Evolutionary conservation across 1,140 invertebrate genomes (phyloP).

Genomic region (Oryctes rhinoceros): DNA sequence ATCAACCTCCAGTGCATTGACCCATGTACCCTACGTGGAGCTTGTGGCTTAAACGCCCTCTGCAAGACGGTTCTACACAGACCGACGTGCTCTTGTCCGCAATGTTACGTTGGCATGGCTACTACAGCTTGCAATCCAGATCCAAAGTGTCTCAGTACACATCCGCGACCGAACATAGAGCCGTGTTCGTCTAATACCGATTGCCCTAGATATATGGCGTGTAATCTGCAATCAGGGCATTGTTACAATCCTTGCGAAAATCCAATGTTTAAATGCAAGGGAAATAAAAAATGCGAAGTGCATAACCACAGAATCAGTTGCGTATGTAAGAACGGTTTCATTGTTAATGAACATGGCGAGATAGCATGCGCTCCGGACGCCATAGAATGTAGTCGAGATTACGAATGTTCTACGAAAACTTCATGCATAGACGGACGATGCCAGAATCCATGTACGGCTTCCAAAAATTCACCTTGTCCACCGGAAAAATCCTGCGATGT

Average conservation of each 20-base stretch:
- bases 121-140: conserved; percentile 78
- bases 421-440: conserved; percentile 84
- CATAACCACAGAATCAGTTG: conserved; percentile 84
- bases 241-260: conserved; percentile 82
- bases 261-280: conserved; percentile 71
- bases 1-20: conserved; percentile 86
- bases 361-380: conserved; percentile 82
- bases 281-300: conserved; percentile 88
- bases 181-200: conserved; percentile 74
- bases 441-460: conserved; percentile 81
- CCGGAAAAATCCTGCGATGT: conserved; percentile 85
- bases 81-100: conserved; percentile 85
- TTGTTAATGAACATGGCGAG: conserved; percentile 84
- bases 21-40: conserved; percentile 85
- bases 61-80: conserved; percentile 84
- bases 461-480: conserved; percentile 71
- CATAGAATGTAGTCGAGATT: conserved; percentile 79
- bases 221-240: conserved; percentile 71
- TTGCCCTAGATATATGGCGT: conserved; percentile 79
- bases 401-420: conserved; percentile 85
- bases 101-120: conserved; percentile 85
- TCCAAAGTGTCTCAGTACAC: conserved; percentile 72
- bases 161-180: conserved; percentile 61
- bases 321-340: conserved; percentile 87
- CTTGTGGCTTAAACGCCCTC: conserved; percentile 88